A percentile compares a stretch with the other conserved stretches of the same genome.
phyloP scores from a whole-genome alignment of 2,797 vertebrate genomes.

The Tenualosa ilisha region DNA sequence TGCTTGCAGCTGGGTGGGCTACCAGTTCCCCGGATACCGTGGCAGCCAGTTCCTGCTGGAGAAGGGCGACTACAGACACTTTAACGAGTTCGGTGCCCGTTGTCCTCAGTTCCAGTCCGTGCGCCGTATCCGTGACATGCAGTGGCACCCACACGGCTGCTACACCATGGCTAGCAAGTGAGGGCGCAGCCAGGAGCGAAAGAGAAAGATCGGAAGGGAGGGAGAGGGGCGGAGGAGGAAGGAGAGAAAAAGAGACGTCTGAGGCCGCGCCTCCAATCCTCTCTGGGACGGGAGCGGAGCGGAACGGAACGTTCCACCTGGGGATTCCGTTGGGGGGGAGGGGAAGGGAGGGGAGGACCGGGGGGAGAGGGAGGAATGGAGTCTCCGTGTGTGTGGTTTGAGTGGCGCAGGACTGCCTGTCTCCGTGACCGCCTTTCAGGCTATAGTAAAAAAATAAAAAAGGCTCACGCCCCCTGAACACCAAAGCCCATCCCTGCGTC shows the following conservation, averaged over 20 bases:
- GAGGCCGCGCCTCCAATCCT: constrained; percentile 60
- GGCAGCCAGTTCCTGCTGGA: constrained; percentile 84
- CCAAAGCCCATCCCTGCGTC: constrained; percentile 44
- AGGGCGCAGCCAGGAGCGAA: constrained; percentile 74
- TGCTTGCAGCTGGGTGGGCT: constrained; percentile 74
- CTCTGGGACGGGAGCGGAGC: constrained; percentile 24
- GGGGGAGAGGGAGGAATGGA: constrained; percentile 35
- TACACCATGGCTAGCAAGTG: constrained; percentile 83
- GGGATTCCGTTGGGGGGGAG: constrained; percentile 5
- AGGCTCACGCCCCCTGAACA: constrained; percentile 16
- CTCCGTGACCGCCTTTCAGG: constrained; percentile 45
- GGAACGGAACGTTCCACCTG: constrained; percentile 35
- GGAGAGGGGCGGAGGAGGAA: constrained; percentile 74
- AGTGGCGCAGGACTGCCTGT: constrained; percentile 9
- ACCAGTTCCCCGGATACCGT: constrained; percentile 83
- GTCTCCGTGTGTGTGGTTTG: constrained; percentile 31
- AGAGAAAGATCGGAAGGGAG: constrained; percentile 74
- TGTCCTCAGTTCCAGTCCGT: constrained; percentile 80
- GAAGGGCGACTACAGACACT: constrained; percentile 83
- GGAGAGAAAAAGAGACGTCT: constrained; percentile 74
- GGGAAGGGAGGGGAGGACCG: background rate
- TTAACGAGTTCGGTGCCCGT: constrained; percentile 79
- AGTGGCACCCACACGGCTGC: constrained; percentile 82
- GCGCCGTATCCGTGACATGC: constrained; percentile 83
- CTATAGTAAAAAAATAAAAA: constrained; percentile 28